A percentile compares a stretch with the other conserved stretches of the same genome.
These are phyloP conservation scores for Cylas formicarius DNA, from an alignment of 1,140 invertebrate species.

Conservation along the genomic window DNA sequence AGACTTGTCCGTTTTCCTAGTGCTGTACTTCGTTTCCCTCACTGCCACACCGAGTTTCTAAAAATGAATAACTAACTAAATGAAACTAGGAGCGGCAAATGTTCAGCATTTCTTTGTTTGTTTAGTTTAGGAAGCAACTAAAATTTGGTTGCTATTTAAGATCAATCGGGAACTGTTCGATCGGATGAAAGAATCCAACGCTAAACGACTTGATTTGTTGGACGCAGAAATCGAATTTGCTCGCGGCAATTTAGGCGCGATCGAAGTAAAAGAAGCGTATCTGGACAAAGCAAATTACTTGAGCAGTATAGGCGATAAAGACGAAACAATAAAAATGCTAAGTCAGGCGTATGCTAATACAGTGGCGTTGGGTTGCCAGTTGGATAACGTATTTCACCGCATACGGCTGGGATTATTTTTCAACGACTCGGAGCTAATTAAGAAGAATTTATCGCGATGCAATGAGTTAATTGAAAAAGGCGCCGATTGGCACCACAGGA, in stretches of 20 bases:
- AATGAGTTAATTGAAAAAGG: constrained; percentile 79
- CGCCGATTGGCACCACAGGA: constrained; percentile 96
- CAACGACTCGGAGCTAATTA: constrained; percentile 63
- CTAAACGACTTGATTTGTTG: constrained; percentile 66
- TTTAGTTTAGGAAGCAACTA: no score
- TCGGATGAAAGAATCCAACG: constrained; percentile 79
- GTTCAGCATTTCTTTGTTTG: no score
- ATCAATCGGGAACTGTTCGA: no score
- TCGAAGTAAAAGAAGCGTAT: constrained; percentile 77
- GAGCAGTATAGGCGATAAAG: constrained; percentile 93
- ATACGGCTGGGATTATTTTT: constrained; percentile 87
- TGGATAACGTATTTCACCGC: constrained; percentile 84
- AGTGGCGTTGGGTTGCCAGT: constrained; percentile 75
- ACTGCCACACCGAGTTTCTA: no score
- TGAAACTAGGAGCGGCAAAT: no score
- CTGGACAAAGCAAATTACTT: constrained; percentile 87
- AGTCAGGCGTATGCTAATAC: constrained; percentile 84
- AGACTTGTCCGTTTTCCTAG: no score
- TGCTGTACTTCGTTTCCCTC: no score
- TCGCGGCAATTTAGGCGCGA: constrained; percentile 80
- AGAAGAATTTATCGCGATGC: constrained; percentile 14
- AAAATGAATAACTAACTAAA: no score
- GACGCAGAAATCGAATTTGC: constrained; percentile 87
- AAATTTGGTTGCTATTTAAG: no score
- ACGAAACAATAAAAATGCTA: constrained; percentile 59